Base-by-base conservation (phyloP, 2,113 vertebrate genomes). In the Gasterosteus nipponicus region DNA sequence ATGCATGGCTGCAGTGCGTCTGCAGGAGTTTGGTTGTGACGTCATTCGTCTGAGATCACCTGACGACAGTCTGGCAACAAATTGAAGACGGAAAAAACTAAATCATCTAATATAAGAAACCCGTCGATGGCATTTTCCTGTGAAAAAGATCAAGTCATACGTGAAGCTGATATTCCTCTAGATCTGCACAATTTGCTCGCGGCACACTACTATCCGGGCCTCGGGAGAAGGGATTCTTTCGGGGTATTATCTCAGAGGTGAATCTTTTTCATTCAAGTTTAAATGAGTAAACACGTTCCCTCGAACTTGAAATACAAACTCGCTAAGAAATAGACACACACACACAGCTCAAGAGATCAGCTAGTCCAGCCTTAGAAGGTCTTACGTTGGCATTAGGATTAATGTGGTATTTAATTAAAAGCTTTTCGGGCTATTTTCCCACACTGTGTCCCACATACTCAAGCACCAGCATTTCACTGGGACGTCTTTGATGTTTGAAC, bases 401-500 rank as follows among this genome's bases (percentile, higher is more conserved):
- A 89, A 73, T 71, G 75, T 64, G 46, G 60, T 10, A 15, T 75
- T 87, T 83, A 86, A 72, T 88, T 86, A 85, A 78, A 77, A 82
- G 77, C 86, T 86, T 84, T 46, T 33, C 54, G n/a, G 68, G 60
- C 75, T 86, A 58, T 85, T 67, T 91, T 80, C 75, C 9, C 54
- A 15, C 22, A 29, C n/a, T 29, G 15, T 31, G 68, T 54, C 63
- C 46, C 3, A 79, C 57, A 66, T 46, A 18, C 64, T 54, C 7
- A 6, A 64, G 70, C 26, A 49, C 41, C 60, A 7, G 22, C 29
- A 26, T 54, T 26, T 54, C 2, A 11, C 69, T 73, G 75, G 12
- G 41, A 54, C 16, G n/a, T 44, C 49, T 29, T 70, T 46, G 42
- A 79, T 49, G 26, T 16, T 56, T 51, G 54, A 57, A 35, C 33